phyloP scores from a whole-genome alignment of 2,888 invertebrate species.

The Galerucella pusilla region DNA sequence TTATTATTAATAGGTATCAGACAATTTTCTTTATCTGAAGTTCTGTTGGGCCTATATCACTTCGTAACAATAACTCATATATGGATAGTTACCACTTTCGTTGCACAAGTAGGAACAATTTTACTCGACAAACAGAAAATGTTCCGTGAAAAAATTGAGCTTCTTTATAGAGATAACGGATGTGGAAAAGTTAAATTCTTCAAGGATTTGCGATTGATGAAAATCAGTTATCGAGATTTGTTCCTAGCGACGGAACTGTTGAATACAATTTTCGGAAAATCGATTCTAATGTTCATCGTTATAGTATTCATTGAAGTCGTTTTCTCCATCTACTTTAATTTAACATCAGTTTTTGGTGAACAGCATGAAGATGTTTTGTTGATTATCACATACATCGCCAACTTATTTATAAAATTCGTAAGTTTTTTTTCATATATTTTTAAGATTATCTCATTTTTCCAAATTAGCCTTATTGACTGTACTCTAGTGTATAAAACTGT shows the following conservation, averaged over 20 bases:
- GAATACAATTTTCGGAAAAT: not conserved
- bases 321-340: not conserved
- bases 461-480: too few species aligned
- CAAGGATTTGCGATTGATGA: not conserved
- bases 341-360: not conserved
- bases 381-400: not conserved
- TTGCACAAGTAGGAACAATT: not conserved
- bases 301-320: not conserved
- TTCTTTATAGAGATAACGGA: not conserved
- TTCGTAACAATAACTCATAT: not conserved
- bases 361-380: not conserved
- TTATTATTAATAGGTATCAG: not conserved
- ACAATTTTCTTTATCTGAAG: not conserved
- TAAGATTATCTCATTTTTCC: too few species aligned
- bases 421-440: not conserved
- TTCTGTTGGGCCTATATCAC: not conserved
- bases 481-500: too few species aligned
- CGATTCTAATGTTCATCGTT: not conserved
- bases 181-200: not conserved
- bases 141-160: not conserved
- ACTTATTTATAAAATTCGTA: not conserved
- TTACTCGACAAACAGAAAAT: not conserved
- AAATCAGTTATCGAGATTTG: not conserved
- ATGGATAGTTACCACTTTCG: not conserved
- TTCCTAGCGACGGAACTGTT: not conserved